Evolutionary conservation across 2,888 invertebrate species (phyloP), one percentile per base, ranked within the genome.

Genomic region (Odontothrips loti): DNA sequence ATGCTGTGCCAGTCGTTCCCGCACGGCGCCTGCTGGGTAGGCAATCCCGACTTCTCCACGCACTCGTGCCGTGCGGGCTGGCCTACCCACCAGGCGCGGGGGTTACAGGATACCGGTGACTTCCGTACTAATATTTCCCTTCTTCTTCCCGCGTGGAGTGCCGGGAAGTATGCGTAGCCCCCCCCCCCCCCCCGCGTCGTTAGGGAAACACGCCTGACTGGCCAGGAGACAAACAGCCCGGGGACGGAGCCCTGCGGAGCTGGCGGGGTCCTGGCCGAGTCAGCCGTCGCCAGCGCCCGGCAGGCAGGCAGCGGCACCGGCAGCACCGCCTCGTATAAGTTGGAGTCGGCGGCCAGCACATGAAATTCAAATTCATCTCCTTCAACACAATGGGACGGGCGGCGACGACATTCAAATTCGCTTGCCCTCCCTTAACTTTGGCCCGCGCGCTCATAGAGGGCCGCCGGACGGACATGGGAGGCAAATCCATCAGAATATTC

Each of bases 361-460:
- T 58, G 58, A 58, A 58, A 58, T 58, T 58, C 58, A 58, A 58
- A 58, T 58, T 58, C 58, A 58, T 58, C 58, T 58, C 58, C 58
- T 58, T 58, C 58, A 58, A 58, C 58, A 58, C 58, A 58, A 58
- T 58, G 58, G 20, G 17, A 20, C 20, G 58, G 34, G 3, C 34
- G 34, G 34, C 34, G 34, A 43, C 34, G 58, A 58, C 17, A 58
- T 58, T 58, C 58, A 58, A 58, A 58, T 58, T 58, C 34, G 58
- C 20, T 17, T 20, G 58, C 58, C 58, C 58, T 58, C 58, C 58
- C 58, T 58, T 58, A 58, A 58, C 58, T 58, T 58, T 15, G 58
- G 58, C 58, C 58, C 58, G 17, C 58, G 58, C 20, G 20, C 58
- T 17, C 58, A 58, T 58, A 15, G 20, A 15, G 58, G 20, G 20